Evolutionary conservation across 1,140 invertebrate genomes (phyloP), one percentile per base, ranked within the genome.

Genomic region (Drosophila albomicans): DNA sequence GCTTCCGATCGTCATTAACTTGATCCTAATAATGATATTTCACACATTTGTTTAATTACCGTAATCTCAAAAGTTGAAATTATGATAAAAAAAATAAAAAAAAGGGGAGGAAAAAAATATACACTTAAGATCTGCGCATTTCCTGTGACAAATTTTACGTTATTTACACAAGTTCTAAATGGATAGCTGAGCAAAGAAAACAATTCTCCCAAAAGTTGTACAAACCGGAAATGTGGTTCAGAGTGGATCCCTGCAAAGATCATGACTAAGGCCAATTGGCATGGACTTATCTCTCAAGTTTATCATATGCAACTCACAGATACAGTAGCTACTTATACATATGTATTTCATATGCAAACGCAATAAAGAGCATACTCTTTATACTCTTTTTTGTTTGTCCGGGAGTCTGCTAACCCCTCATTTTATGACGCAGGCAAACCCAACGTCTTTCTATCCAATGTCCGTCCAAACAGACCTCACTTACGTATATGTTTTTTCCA

Each of bases 91-190:
- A 38, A 38, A 63, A 73, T 25, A 4, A 25, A 25, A 25, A 25
- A 25, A 25, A 4, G 3, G 48, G 38, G 1, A 46, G 20, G 25
- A 57, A 2, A 38, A 32, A 68, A 10, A 32, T 11, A 38, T 65
- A n/a, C 16, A 56, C n/a, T 43, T 49, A 13, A 61, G 32, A 69
- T 58, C 76, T 87, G 82, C 82, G 82, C 84, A 87, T 84, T 87
- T 87, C 80, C 84, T 86, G 72, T 88, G 84, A 78, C 84, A 68
- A 75, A 73, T 66, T 82, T 80, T 88, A 63, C 82, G 70, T 87
- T 87, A 88, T 87, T 87, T 87, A 74, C 66, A 54, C 56, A 64
- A 67, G 49, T 62, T 72, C 32, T 30, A 38, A 56, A 46, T 41
- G 41, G 65, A 67, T 25, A 58, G 28, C 75, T 57, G 16, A 51